Conservation (phyloP, 2,888 invertebrate species). For the Lepetodrilus schrolli region DNA sequence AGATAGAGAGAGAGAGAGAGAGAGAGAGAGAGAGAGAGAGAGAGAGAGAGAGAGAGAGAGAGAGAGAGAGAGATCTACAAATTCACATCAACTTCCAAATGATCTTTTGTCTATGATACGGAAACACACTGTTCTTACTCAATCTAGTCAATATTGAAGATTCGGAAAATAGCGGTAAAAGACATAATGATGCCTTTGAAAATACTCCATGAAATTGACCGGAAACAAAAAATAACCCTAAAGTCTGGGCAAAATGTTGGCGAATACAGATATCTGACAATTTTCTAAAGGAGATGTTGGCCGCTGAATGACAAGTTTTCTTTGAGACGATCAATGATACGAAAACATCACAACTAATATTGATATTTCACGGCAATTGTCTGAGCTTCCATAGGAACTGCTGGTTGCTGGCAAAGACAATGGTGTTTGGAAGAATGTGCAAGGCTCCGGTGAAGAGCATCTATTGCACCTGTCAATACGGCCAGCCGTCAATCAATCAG, state of each 20-base stretch:
- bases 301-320: not conserved
- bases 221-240: not conserved
- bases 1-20: too few relatives aligned
- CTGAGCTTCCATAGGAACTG: not conserved
- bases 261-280: not conserved
- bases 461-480: not conserved
- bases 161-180: too few relatives aligned
- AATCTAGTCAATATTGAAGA: too few relatives aligned
- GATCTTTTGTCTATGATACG: too few relatives aligned
- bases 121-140: too few relatives aligned
- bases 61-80: too few relatives aligned
- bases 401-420: not conserved
- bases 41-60: too few relatives aligned
- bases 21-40: too few relatives aligned
- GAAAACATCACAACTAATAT: not conserved
- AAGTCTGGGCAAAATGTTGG: not conserved
- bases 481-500: not conserved
- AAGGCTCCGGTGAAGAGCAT: not conserved
- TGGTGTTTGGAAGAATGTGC: not conserved
- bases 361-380: not conserved
- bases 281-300: not conserved
- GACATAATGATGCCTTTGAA: not conserved
- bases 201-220: not conserved
- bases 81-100: too few relatives aligned
- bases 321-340: conserved; percentile 5